Evolutionary conservation across 2,888 invertebrate genomes (phyloP).

Genomic region (Netelia inedita): DNA sequence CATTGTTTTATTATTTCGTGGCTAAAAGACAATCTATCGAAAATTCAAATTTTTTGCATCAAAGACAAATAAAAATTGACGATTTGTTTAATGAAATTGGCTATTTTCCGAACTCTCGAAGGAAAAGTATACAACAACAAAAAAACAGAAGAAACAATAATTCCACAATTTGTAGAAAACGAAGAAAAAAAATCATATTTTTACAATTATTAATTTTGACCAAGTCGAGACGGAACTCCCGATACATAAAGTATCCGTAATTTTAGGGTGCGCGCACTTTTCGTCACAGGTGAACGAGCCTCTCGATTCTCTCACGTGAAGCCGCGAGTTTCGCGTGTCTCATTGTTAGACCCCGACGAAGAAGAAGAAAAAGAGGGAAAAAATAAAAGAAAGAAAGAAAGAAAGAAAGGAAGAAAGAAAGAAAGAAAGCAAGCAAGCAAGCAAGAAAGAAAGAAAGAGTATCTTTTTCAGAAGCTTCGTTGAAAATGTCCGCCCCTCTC

Average conservation of each 20-base stretch:
- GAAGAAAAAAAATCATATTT: too few species aligned
- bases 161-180: too few species aligned
- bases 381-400: neutral
- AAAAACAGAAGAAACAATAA: too few species aligned
- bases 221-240: neutral
- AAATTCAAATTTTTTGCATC: too few species aligned
- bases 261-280: constrained; percentile 54
- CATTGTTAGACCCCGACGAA: constrained; percentile 33
- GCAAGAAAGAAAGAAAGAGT: constrained; percentile 2
- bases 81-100: too few species aligned
- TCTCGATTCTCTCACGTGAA: constrained; percentile 18
- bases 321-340: constrained; percentile 59
- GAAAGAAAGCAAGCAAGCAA: constrained; percentile 7
- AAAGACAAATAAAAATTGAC: too few species aligned
- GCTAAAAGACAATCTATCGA: too few species aligned
- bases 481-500: constrained; percentile 29
- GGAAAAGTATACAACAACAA: too few species aligned
- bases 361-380: constrained; percentile 8
- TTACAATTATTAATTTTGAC: too few species aligned
- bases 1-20: too few species aligned
- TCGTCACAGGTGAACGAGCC: constrained; percentile 66
- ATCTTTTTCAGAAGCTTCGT: constrained; percentile 52
- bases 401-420: neutral
- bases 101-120: too few species aligned
- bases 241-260: constrained; percentile 20